These are phyloP conservation scores for Polypedilum pembai DNA, from an alignment of 1,140 invertebrate genomes.

Conservation along the genomic window DNA sequence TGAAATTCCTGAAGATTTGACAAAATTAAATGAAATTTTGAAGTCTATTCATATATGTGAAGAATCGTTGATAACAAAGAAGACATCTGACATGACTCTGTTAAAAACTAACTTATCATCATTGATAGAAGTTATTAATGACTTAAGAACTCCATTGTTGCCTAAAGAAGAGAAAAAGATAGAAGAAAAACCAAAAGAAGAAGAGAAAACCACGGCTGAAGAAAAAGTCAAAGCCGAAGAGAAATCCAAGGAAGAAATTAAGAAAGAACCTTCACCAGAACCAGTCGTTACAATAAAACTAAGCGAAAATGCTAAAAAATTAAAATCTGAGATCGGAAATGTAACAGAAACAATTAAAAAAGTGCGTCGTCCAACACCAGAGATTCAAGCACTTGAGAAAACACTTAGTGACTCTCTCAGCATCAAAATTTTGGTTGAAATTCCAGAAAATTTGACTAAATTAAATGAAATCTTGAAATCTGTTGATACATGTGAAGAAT, in stretches of 20 bases:
- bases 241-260: slow-evolving; percentile 7
- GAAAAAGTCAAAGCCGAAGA: not conserved
- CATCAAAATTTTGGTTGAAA: not conserved
- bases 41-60: not conserved
- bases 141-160: not conserved
- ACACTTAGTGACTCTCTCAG: not conserved
- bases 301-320: not conserved
- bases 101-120: not conserved
- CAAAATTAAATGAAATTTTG: not conserved
- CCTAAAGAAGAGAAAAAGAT: slow-evolving; percentile 30
- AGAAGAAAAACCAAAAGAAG: slow-evolving; percentile 29
- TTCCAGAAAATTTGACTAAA: not conserved
- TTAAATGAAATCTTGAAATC: not conserved
- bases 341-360: not conserved
- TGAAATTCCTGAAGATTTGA: not conserved
- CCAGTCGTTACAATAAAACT: not conserved
- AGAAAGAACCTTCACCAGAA: slow-evolving; percentile 30
- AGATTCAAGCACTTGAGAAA: not conserved
- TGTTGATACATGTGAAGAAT: not conserved
- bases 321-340: not conserved
- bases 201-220: slow-evolving; percentile 28
- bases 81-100: not conserved
- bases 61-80: not conserved
- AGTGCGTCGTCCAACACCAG: not conserved
- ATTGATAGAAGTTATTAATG: not conserved